A percentile compares a stretch with the other conserved stretches of the same genome.
Evolutionary conservation across 1,140 invertebrate species (phyloP).

Genomic region (Trichonephila clavata): DNA sequence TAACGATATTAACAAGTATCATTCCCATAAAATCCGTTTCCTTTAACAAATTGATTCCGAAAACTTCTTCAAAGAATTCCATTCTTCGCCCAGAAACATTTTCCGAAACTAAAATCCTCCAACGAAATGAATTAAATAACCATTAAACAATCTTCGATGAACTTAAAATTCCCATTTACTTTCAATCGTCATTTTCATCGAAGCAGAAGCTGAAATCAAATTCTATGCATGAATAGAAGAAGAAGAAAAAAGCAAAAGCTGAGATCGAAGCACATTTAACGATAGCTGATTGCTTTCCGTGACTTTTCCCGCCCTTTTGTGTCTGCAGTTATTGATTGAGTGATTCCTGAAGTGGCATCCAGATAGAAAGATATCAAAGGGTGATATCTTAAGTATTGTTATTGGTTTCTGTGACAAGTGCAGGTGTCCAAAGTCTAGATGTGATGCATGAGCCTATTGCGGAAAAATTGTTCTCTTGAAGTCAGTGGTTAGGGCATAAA

Average conservation of each 20-base stretch:
- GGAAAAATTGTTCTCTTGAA: not conserved
- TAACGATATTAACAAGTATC: no score
- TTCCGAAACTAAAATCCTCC: not conserved
- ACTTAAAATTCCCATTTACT: not conserved
- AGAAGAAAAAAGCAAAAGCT: no score
- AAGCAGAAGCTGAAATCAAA: not conserved
- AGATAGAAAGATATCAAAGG: not conserved
- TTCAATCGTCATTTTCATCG: not conserved
- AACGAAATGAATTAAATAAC: not conserved
- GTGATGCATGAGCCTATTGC: not conserved
- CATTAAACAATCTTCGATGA: not conserved
- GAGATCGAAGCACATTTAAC: not conserved
- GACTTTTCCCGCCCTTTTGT: slow-evolving; percentile 17
- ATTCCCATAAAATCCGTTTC: no score
- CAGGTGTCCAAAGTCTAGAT: not conserved
- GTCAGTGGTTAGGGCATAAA: no score
- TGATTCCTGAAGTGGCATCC: not conserved
- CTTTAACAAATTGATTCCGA: no score
- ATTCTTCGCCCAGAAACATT: not conserved
- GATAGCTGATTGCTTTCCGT: slow-evolving; percentile 2
- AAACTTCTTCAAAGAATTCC: not conserved
- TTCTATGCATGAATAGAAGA: not conserved
- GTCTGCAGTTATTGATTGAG: slow-evolving; percentile 10
- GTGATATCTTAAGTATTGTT: not conserved
- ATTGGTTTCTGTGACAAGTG: slow-evolving; percentile 14